Evolutionary conservation across 64 coral and sea anemone species (phyloP).

Genomic region (Montipora foliosa): DNA sequence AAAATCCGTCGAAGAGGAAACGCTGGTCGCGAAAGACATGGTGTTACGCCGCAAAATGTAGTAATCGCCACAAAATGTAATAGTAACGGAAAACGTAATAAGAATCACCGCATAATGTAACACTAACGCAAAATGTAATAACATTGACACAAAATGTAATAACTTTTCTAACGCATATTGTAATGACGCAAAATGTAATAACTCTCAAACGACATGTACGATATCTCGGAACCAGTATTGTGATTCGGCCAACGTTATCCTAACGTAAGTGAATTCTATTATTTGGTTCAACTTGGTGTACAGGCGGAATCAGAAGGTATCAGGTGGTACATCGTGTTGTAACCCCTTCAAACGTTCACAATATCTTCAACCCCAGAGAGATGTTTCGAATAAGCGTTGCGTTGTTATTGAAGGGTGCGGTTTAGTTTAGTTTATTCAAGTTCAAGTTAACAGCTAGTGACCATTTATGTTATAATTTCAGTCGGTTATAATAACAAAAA

Average conservation of each 20-base stretch:
- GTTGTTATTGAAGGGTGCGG: not conserved
- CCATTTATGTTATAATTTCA: no score
- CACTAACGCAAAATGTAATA: no score
- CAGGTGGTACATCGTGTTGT: not conserved
- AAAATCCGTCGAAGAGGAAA: no score
- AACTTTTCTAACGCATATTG: not conserved
- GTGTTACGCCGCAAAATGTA: no score
- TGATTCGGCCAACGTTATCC: not conserved
- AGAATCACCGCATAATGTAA: no score
- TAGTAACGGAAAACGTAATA: no score
- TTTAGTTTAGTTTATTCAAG: not conserved
- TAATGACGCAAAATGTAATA: not conserved
- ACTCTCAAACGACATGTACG: not conserved
- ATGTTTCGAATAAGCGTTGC: not conserved
- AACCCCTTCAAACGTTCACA: not conserved
- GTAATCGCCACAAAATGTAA: no score
- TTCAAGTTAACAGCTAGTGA: no score
- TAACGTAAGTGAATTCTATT: not conserved
- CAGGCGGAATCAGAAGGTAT: not conserved
- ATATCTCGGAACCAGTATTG: not conserved
- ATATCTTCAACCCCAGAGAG: not conserved
- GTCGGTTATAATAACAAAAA: no score
- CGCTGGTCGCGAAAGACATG: no score
- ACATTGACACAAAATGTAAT: no score
- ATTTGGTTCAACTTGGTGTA: not conserved